Evolutionary conservation across 2,113 vertebrate species (phyloP).

Genomic region (Hucho hucho): DNA sequence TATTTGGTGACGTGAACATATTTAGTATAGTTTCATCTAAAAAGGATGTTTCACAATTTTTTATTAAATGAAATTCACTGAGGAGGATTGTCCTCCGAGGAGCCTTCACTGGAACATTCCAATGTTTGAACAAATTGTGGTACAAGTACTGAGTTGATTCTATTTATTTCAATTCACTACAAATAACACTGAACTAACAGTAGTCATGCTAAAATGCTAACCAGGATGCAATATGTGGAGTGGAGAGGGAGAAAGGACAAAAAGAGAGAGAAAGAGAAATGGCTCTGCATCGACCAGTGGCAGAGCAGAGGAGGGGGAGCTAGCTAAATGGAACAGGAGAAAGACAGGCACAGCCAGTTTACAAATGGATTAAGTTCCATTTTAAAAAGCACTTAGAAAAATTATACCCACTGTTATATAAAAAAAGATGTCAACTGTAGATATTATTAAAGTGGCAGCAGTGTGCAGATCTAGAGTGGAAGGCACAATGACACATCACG

Average conservation of each 20-base stretch:
- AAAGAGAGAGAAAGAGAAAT: slow-evolving; percentile 1
- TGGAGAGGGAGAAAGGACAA: slow-evolving; percentile 1
- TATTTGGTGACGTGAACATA: too few relatives aligned
- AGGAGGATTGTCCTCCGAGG: too few relatives aligned
- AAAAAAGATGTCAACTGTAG: slow-evolving; percentile 19
- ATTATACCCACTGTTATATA: slow-evolving; percentile 74
- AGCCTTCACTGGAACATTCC: too few relatives aligned
- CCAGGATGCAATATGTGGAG: slow-evolving; percentile 21
- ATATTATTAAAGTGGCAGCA: slow-evolving; percentile 33
- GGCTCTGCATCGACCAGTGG: not conserved
- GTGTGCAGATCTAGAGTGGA: slow-evolving; percentile 48
- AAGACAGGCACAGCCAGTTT: slow-evolving; percentile 71
- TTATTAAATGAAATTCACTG: too few relatives aligned
- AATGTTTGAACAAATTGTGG: too few relatives aligned
- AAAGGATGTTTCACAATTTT: not conserved
- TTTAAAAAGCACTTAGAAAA: slow-evolving; percentile 76
- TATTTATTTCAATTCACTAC: slow-evolving; percentile 9
- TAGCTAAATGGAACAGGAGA: slow-evolving; percentile 51
- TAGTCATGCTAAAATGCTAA: slow-evolving; percentile 13
- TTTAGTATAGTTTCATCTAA: too few relatives aligned
- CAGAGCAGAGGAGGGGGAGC: not conserved
- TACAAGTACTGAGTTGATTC: too few relatives aligned
- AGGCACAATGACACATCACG: slow-evolving; percentile 82
- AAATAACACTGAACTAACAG: slow-evolving; percentile 6
- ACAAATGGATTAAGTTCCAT: slow-evolving; percentile 75